Conservation (phyloP, 2,113 vertebrate genomes). For the Natator depressus region DNA sequence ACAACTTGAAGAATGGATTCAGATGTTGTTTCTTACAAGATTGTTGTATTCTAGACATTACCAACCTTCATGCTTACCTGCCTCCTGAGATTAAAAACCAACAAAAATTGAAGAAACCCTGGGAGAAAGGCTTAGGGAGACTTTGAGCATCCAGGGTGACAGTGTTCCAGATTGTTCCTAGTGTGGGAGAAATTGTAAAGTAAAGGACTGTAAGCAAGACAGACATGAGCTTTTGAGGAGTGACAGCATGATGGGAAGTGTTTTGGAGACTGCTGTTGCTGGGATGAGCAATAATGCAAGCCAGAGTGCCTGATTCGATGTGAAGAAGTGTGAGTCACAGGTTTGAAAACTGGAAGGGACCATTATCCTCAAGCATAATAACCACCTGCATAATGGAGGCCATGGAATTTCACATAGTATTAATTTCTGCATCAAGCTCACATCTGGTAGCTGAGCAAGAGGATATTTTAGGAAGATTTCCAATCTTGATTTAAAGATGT, state of each 20-base stretch:
- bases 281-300: neutral
- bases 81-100: neutral
- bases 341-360: neutral
- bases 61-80: neutral
- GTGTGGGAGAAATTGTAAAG: neutral
- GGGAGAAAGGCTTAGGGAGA: neutral
- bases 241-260: neutral
- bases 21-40: neutral
- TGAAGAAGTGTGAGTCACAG: neutral
- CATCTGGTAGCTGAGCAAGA: neutral
- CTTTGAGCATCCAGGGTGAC: neutral
- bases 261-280: neutral
- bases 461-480: neutral
- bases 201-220: neutral
- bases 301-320: neutral
- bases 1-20: neutral
- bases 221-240: neutral
- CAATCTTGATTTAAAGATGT: neutral
- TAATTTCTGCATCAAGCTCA: neutral
- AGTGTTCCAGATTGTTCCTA: neutral
- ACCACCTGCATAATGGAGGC: neutral
- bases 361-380: neutral
- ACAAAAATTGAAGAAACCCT: neutral
- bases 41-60: neutral
- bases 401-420: neutral